These are phyloP conservation scores for Palaemon carinicauda DNA, from an alignment of 1,140 invertebrate species.

Conservation along the genomic window DNA sequence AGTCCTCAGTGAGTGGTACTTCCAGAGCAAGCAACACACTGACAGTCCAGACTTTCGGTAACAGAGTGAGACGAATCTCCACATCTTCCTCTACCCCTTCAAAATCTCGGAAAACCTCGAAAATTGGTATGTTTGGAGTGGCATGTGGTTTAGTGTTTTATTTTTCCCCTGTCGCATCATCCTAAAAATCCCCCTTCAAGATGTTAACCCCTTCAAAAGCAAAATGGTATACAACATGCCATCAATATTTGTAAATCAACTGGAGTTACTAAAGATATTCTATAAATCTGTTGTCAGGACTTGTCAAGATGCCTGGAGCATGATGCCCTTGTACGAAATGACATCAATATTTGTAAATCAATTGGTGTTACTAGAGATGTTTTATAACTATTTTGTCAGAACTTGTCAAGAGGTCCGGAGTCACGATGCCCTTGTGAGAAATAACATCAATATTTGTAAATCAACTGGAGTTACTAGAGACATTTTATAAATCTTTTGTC, in stretches of 20 bases:
- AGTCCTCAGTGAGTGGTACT: background rate
- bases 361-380: too few relatives aligned
- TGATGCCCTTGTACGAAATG: too few relatives aligned
- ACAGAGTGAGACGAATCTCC: background rate
- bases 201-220: background rate
- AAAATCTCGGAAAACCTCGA: background rate
- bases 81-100: background rate
- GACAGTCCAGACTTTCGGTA: background rate
- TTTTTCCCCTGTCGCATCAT: background rate
- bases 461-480: too few relatives aligned
- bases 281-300: background rate
- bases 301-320: slow-evolving; percentile 37
- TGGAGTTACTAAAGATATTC: too few relatives aligned
- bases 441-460: too few relatives aligned
- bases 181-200: background rate
- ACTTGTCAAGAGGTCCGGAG: slow-evolving; percentile 40
- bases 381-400: background rate
- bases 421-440: slow-evolving; percentile 11
- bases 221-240: background rate
- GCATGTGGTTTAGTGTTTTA: background rate
- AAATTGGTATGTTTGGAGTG: background rate
- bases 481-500: background rate
- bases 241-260: background rate
- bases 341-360: too few relatives aligned
- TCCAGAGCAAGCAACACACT: background rate